Evolutionary conservation across 2,888 invertebrate species (phyloP), one percentile per base, ranked within the genome.

Genomic region (Pelosia muscerda): DNA sequence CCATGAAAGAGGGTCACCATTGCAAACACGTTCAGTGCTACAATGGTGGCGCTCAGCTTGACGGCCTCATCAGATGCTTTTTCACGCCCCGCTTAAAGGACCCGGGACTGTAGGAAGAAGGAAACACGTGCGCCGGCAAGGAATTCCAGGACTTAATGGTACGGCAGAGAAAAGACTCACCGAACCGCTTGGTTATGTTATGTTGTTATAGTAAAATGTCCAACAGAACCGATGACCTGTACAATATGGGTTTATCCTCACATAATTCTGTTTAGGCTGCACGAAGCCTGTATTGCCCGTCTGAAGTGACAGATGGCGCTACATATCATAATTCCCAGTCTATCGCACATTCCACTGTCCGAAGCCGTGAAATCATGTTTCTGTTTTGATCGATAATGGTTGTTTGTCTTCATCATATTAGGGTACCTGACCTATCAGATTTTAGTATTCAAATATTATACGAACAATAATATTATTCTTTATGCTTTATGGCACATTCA

Each of bases 281-380:
- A 56, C 25, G 22, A 6, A 38, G 61, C 42, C 28, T 62, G 53
- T 72, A 66, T 80, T 69, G 66, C 75, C 77, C 59, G 23, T 61
- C 59, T 28, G 26, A 63, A n/a, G 57, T 68, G 77, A 75, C 78
- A 56, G 31, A 60, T 68, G 71, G 54, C 71, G 56, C 49, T 49
- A 65, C 54, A 58, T 69, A 72, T 77, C 69, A 54, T 68, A 19
- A 57, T 60, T 75, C 65, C 42, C 76, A 59, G 68, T 23, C 63
- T 68, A 72, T 65, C 72, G 71, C 58, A 57, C 63, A 58, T 56
- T 65, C 28, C 23, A 11, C 62, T 58, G 53, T 22, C 60, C 31
- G 54, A 61, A 63, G 63, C 63, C 63, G 42, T 60, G 53, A n/a
- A 61, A 25, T 61, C 55, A n/a, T 10, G 25, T 59, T 25, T 25